Evolutionary conservation across 1,140 invertebrate species (phyloP), one percentile per base, ranked within the genome.

Genomic region (Dreissena polymorpha): DNA sequence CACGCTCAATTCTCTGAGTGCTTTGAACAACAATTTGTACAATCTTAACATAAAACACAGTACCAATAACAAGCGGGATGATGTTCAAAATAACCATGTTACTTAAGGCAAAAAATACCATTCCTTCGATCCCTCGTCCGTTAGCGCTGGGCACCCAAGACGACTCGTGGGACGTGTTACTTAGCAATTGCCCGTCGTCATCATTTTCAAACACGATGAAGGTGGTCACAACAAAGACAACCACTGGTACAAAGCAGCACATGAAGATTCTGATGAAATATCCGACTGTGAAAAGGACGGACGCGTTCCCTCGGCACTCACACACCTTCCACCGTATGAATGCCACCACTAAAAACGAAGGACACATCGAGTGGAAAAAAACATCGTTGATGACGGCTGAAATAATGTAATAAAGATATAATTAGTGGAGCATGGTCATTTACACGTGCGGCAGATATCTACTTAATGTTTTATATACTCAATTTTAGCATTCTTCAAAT

Each of bases 271-370:
- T 70, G 13, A 78, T 55, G 21, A 64, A 51, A 60, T 53, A 70
- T 18, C 23, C 18, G 14, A 68, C 25, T 18, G 76, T 69, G 18
- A 78, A 0, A n/a, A 78, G 29, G 10, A 78, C 51, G 6, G 67
- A 68, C 5, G 76, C 76, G 10, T 67, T 64, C 25, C 76, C 76
- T n/a, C 76, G 64, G 29, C 64, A 78, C 23, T 68, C 51, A 39
- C 76, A 69, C 50, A 65, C 76, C 21, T 53, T 51, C 49, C 60
- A 55, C 21, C 76, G 64, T 14, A 70, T 67, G 23, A 55, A 78
- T 16, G 76, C 76, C 10, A 78, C 68, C 5, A 65, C 76, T n/a
- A 78, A 64, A 27, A 78, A 78, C 3, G 76, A 16, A 1, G 27
- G 21, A 21, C 76, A 78, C 10, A 65, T 69, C 2, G 76, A 78